These are phyloP conservation scores for Lithosia quadra DNA, from an alignment of 2,888 invertebrate species.

Conservation along the genomic window DNA sequence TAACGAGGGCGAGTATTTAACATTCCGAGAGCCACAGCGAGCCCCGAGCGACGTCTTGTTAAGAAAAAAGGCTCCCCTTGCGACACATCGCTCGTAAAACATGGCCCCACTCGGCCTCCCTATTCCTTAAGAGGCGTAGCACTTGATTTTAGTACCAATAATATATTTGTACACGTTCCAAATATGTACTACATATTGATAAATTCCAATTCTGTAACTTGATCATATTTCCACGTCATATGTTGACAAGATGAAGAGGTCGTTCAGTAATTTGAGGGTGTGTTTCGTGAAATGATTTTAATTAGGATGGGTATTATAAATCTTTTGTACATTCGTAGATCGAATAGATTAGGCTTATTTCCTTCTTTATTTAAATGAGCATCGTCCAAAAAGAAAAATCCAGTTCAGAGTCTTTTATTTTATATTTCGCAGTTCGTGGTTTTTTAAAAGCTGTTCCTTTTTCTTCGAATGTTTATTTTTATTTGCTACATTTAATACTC, in stretches of 20 bases:
- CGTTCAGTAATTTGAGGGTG: neutral
- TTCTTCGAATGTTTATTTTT: too few relatives aligned
- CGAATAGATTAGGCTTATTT: too few relatives aligned
- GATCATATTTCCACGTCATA: neutral
- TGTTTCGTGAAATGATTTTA: neutral
- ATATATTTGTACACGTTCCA: conserved; percentile 2
- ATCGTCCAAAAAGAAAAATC: too few relatives aligned
- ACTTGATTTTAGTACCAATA: conserved; percentile 19
- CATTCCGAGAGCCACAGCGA: conserved; percentile 61
- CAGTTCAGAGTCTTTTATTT: too few relatives aligned
- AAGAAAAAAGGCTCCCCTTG: conserved; percentile 66
- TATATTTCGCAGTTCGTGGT: too few relatives aligned
- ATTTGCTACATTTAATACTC: too few relatives aligned
- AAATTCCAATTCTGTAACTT: neutral
- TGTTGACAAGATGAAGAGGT: neutral
- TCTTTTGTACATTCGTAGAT: too few relatives aligned
- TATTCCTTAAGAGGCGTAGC: conserved; percentile 45
- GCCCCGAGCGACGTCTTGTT: conserved; percentile 52
- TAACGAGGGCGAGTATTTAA: conserved; percentile 70
- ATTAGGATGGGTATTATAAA: too few relatives aligned
- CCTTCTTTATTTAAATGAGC: too few relatives aligned
- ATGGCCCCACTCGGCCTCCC: conserved; percentile 50
- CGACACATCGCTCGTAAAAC: conserved; percentile 69
- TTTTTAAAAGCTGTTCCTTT: too few relatives aligned
- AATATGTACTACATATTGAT: neutral